These are phyloP conservation scores for Columba guinea DNA, from an alignment of 2,797 vertebrate genomes.

Conservation along the genomic window DNA sequence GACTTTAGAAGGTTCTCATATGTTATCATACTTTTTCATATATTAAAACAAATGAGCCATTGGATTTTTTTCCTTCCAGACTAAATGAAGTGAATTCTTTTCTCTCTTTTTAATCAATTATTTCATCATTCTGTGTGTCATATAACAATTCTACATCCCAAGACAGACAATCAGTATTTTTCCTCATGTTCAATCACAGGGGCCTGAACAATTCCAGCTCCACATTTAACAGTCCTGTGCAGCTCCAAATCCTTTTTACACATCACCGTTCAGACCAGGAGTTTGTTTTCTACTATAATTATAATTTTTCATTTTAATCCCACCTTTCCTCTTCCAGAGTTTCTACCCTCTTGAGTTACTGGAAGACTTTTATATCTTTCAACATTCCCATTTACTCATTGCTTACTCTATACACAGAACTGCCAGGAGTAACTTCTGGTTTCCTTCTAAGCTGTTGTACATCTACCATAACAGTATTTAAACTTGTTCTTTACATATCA, in stretches of 20 bases:
- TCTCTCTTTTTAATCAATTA: not conserved
- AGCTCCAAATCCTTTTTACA: not conserved
- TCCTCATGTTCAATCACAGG: not conserved
- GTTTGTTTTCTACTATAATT: not conserved
- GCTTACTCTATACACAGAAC: not conserved
- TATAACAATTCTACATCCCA: not conserved
- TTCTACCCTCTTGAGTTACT: not conserved
- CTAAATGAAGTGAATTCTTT: not conserved
- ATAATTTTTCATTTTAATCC: not conserved
- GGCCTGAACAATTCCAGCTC: not conserved
- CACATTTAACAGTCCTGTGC: not conserved
- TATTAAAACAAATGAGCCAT: not conserved
- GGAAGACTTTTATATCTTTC: not conserved
- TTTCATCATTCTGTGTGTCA: not conserved
- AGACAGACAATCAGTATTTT: not conserved
- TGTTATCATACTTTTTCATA: not conserved
- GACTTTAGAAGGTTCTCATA: not conserved
- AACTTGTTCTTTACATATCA: rapidly evolving
- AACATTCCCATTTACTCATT: not conserved
- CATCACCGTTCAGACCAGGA: not conserved
- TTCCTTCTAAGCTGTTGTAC: not conserved
- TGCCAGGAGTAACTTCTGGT: not conserved
- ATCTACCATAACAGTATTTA: not conserved
- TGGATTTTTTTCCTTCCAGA: not conserved
- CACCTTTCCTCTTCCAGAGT: not conserved